Evolutionary conservation across 1,140 invertebrate genomes (phyloP).

Genomic region (Anastrepha obliqua): DNA sequence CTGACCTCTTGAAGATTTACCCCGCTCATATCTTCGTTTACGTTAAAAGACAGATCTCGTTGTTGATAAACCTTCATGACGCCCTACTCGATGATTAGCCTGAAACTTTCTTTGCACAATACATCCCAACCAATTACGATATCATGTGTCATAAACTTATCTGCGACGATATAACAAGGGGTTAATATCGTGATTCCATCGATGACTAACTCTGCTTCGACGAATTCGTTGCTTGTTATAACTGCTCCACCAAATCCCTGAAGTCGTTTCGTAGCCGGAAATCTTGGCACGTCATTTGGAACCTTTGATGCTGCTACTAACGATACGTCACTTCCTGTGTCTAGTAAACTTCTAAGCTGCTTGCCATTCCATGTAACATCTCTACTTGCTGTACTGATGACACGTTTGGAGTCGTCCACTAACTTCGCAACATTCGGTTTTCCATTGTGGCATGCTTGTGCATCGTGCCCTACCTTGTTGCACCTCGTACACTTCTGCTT

Average conservation of each 20-base stretch:
- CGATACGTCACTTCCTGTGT: conserved; percentile 13
- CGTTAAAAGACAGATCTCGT: neutral
- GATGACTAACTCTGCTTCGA: neutral
- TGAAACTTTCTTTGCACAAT: neutral
- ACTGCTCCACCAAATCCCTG: neutral
- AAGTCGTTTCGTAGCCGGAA: neutral
- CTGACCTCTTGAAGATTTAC: neutral
- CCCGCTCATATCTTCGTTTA: neutral
- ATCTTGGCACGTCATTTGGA: neutral
- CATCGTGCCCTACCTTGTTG: neutral
- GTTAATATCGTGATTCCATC: neutral
- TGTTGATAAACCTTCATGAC: neutral
- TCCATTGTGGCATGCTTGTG: neutral
- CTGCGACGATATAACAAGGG: neutral
- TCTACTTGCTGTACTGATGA: neutral
- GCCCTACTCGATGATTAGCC: neutral
- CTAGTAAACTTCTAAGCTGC: conserved; percentile 3
- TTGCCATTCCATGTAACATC: neutral
- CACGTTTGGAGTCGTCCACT: neutral
- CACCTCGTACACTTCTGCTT: conserved; percentile 1
- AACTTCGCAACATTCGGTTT: neutral
- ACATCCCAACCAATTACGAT: conserved; percentile 34
- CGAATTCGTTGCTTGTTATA: neutral
- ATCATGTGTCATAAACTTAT: neutral
- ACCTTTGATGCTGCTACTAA: conserved; percentile 21